Evolutionary conservation across 2,888 invertebrate genomes (phyloP), one percentile per base, ranked within the genome.

Genomic region (Drosophila picticornis): DNA sequence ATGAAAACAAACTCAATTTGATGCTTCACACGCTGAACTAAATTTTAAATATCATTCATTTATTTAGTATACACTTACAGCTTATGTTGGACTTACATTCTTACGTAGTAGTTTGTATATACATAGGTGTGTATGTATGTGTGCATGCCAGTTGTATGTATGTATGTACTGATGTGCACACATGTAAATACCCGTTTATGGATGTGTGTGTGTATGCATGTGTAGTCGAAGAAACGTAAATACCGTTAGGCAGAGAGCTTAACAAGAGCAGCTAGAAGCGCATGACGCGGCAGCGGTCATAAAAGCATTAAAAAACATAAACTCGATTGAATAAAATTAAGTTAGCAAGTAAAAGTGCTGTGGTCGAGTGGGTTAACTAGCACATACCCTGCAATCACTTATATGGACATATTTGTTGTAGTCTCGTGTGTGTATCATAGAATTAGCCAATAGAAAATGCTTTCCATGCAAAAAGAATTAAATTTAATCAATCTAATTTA

Each of bases 321-420:
- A 76, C 73, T 82, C 74, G 63, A 83, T 83, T 80, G 83, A 83
- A 83, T 77, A 72, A 82, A 82, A 67, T 80, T 80, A 80, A 69
- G 55, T 43, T 51, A 57, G 56, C 56, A 55, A 64, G 34, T 65
- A 52, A 64, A 36, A 65, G 65, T 52, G 43, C n/a, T n/a, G 3
- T 11, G 13, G 25, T 4, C 13, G 36, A 25, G 1, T 6, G 2
- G 22, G 63, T 11, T 7, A 25, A 32, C 43, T 25, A 16, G 10
- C 36, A 29, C 3, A 66, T 66, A 46, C 64, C 52, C 65, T 36
- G n/a, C 19, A 51, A 7, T 19, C 16, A 4, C 31, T 31, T 13
- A n/a, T 31, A 51, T n/a, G 10, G 4, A 46, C 29, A 31, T n/a
- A 31, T 31, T 31, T 52, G 13, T n/a, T 38, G n/a, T 27, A 55